Conservation (phyloP, 2,888 invertebrate genomes). For the Erynnis tages region DNA sequence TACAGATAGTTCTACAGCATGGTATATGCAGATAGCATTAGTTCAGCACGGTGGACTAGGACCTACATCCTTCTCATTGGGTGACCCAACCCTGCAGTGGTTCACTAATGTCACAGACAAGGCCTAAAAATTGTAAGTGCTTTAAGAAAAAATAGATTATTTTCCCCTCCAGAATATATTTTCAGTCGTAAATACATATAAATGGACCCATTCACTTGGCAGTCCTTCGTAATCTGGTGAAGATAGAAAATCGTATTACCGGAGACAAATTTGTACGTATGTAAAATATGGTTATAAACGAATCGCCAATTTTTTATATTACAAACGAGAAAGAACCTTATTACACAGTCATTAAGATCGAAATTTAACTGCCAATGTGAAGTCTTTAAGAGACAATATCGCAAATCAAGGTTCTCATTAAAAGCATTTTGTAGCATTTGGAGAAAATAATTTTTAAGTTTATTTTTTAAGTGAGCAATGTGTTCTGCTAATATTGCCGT, state of each 20-base stretch:
- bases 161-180: slow-evolving; percentile 31
- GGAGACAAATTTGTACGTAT: slow-evolving; percentile 45
- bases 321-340: slow-evolving; percentile 8
- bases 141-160: slow-evolving; percentile 28
- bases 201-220: slow-evolving; percentile 43
- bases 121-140: not conserved
- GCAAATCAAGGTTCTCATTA: slow-evolving; percentile 12
- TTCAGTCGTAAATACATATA: slow-evolving; percentile 44
- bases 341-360: not conserved
- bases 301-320: not conserved
- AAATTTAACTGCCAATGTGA: not conserved
- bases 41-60: no score
- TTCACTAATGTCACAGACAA: no score
- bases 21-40: no score
- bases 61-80: no score
- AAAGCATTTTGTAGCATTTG: slow-evolving; percentile 22
- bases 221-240: slow-evolving; percentile 46
- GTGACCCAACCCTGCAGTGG: no score
- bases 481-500: not conserved
- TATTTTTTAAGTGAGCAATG: slow-evolving; percentile 6
- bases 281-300: slow-evolving; percentile 40
- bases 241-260: slow-evolving; percentile 48
- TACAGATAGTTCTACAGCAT: no score
- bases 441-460: slow-evolving; percentile 8
- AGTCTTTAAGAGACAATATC: not conserved